Evolutionary conservation across 1,140 invertebrate genomes (phyloP).

Genomic region (Ceratosolen solmsi): DNA sequence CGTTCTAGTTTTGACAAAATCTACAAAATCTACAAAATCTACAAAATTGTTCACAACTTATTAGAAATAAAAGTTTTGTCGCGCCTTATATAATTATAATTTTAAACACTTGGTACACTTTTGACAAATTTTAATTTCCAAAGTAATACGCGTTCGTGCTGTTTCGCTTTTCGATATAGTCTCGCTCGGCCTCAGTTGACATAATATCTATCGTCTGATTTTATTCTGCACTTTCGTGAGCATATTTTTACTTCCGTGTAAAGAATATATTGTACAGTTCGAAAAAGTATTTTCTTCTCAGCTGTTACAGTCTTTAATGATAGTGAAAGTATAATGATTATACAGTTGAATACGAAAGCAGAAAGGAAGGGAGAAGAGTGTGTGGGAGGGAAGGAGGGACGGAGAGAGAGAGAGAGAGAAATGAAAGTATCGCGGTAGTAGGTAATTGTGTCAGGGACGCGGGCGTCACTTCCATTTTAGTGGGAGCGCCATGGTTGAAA

Average conservation of each 20-base stretch:
- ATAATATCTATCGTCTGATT: constrained; percentile 16
- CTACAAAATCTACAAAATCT: too few relatives aligned
- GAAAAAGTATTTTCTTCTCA: constrained; percentile 24
- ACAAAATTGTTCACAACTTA: too few relatives aligned
- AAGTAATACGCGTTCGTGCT: neutral
- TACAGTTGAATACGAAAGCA: neutral
- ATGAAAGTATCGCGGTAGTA: constrained; percentile 43
- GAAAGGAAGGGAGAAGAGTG: neutral
- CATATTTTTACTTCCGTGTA: constrained; percentile 28
- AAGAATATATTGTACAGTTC: neutral
- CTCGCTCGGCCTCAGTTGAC: neutral
- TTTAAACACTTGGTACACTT: too few relatives aligned
- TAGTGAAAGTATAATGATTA: constrained; percentile 33
- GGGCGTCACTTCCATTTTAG: constrained; percentile 39
- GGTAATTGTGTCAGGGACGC: constrained; percentile 54
- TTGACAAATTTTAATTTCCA: neutral
- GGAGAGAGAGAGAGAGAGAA: constrained; percentile 32
- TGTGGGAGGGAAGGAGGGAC: constrained; percentile 13
- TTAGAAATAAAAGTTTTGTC: too few relatives aligned
- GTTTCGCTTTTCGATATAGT: constrained; percentile 10
- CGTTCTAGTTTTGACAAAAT: too few relatives aligned
- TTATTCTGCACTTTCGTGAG: constrained; percentile 25
- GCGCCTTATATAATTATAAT: too few relatives aligned
- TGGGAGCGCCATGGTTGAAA: neutral
- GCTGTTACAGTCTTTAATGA: constrained; percentile 4